Percentiles rank a stretch among this genome's conserved stretches.
Conservation (phyloP, 1,140 invertebrate species). For the Vanessa tameamea region DNA sequence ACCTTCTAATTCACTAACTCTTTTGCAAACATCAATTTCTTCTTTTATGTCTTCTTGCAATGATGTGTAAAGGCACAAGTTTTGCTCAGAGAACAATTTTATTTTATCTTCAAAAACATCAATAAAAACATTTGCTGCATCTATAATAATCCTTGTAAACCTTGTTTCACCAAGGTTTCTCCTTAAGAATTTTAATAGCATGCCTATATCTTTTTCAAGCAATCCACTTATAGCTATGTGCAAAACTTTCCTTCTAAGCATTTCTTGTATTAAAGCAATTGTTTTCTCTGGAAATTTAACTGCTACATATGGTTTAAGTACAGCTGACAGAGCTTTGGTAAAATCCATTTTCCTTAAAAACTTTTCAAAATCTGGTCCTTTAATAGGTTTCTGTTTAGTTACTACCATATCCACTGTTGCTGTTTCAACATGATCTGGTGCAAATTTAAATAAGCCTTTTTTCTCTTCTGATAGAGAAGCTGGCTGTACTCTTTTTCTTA, state of each 20-base stretch:
- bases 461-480: slow-evolving; percentile 65
- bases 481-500: slow-evolving; percentile 87
- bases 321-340: slow-evolving; percentile 89
- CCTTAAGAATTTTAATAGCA: slow-evolving; percentile 89
- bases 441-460: slow-evolving; percentile 77
- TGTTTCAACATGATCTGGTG: slow-evolving; percentile 76
- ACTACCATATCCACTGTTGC: slow-evolving; percentile 81
- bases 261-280: slow-evolving; percentile 90
- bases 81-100: slow-evolving; percentile 80
- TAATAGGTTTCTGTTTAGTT: slow-evolving; percentile 69
- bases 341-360: slow-evolving; percentile 91
- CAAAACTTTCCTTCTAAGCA: slow-evolving; percentile 89
- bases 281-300: slow-evolving; percentile 88
- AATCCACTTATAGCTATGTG: slow-evolving; percentile 86
- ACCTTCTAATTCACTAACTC: slow-evolving; percentile 85
- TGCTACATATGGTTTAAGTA: slow-evolving; percentile 83
- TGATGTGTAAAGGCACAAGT: slow-evolving; percentile 82
- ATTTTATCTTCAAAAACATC: slow-evolving; percentile 86
- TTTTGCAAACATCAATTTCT: slow-evolving; percentile 85
- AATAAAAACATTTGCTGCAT: slow-evolving; percentile 87
- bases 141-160: slow-evolving; percentile 87
- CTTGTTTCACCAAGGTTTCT: slow-evolving; percentile 87
- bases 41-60: slow-evolving; percentile 83
- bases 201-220: slow-evolving; percentile 84
- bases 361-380: slow-evolving; percentile 84